These are phyloP conservation scores for Globia sparganii DNA, from an alignment of 2,888 invertebrate species.

Conservation along the genomic window DNA sequence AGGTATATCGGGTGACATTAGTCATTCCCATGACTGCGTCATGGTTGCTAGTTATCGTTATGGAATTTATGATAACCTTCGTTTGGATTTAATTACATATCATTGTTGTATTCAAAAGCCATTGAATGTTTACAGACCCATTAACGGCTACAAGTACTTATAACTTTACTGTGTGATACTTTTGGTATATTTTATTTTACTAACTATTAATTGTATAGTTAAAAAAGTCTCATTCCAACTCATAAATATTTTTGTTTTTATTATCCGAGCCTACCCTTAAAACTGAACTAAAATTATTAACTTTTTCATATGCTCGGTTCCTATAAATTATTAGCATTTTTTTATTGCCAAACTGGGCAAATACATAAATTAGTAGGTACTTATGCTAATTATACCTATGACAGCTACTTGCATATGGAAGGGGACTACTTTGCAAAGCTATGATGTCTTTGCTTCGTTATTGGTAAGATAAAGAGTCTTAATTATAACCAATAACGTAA, in stretches of 20 bases:
- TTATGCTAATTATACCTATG: no score
- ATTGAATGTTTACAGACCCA: not conserved
- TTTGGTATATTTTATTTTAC: not conserved
- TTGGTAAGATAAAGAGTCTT: no score
- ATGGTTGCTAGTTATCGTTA: slow-evolving; percentile 33
- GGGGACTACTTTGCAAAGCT: no score
- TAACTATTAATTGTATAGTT: not conserved
- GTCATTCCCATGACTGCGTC: slow-evolving; percentile 48
- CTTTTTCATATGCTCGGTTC: not conserved
- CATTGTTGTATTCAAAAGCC: slow-evolving; percentile 22
- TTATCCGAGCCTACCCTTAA: not conserved
- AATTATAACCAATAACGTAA: no score
- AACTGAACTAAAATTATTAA: not conserved
- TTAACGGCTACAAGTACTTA: not conserved
- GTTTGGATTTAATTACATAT: slow-evolving; percentile 44
- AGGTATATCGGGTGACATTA: slow-evolving; percentile 38
- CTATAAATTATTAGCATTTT: no score
- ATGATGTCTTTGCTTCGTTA: no score
- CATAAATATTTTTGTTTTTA: not conserved
- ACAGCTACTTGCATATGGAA: no score
- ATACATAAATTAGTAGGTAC: no score
- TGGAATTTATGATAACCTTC: slow-evolving; percentile 41
- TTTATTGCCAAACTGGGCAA: no score
- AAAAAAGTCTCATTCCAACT: not conserved
- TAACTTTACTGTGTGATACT: no score